phyloP scores from a whole-genome alignment of 2,797 vertebrate species.

The Bradypodion pumilum region DNA sequence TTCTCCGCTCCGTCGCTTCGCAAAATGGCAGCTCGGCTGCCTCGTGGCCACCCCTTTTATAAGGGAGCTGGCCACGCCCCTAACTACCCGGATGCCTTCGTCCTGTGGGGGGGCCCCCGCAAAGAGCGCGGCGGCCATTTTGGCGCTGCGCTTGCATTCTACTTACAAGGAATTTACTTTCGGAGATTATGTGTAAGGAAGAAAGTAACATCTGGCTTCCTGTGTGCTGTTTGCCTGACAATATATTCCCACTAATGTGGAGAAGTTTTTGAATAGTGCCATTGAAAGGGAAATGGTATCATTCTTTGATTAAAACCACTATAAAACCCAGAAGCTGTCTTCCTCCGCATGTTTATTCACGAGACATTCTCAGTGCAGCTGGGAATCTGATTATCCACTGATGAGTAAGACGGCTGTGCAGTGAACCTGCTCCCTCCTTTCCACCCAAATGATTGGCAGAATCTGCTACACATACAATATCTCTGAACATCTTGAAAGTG shows the following conservation, averaged over 20 bases:
- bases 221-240: conserved; percentile 3
- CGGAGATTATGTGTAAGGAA: not conserved
- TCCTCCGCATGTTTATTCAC: conserved; percentile 46
- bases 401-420: conserved; percentile 29
- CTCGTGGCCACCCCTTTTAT: too few relatives aligned
- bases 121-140: too few relatives aligned
- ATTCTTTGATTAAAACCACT: conserved; percentile 39
- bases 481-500: conserved; percentile 1
- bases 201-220: conserved; percentile 11
- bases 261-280: conserved; percentile 22
- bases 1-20: too few relatives aligned
- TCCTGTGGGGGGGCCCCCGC: too few relatives aligned
- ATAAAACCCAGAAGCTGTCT: conserved; percentile 32
- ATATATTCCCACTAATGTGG: not conserved
- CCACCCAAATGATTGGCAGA: conserved; percentile 16
- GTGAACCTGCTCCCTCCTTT: not conserved
- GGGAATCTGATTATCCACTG: conserved; percentile 50
- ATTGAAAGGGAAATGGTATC: conserved; percentile 23
- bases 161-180: not conserved
- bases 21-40: too few relatives aligned
- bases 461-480: conserved; percentile 34
- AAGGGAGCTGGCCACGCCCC: too few relatives aligned
- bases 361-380: conserved; percentile 36
- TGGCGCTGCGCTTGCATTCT: too few relatives aligned
- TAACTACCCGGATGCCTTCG: too few relatives aligned